Evolutionary conservation across 2,797 vertebrate species (phyloP).

Genomic region (Microcaecilia unicolor): DNA sequence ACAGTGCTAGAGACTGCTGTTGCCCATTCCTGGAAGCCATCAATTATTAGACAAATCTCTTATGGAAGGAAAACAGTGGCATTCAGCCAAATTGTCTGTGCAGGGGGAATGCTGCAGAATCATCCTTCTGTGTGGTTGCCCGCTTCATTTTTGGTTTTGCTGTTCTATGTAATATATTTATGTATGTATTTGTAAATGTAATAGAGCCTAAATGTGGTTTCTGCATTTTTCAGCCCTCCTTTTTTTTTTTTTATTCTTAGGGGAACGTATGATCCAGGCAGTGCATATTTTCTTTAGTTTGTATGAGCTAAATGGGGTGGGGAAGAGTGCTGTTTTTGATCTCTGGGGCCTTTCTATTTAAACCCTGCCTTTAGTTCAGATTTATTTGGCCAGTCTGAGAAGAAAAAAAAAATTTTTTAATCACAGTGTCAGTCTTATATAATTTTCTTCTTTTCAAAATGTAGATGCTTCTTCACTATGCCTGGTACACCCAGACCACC

Average conservation of each 20-base stretch:
- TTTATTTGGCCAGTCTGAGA: slow-evolving; percentile 6
- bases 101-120: slow-evolving; percentile 62
- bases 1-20: background rate
- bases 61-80: slow-evolving; percentile 34
- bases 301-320: slow-evolving; percentile 12
- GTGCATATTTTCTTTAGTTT: slow-evolving; percentile 18
- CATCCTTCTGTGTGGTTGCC: slow-evolving; percentile 61
- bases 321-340: background rate
- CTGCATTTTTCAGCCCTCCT: slow-evolving; percentile 55
- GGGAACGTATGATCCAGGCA: slow-evolving; percentile 14
- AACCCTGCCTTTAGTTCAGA: slow-evolving; percentile 18
- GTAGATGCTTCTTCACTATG: background rate
- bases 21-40: slow-evolving; percentile 37
- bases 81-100: slow-evolving; percentile 40
- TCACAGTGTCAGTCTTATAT: slow-evolving; percentile 2
- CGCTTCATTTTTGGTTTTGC: slow-evolving; percentile 78
- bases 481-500: too few relatives aligned
- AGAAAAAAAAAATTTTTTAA: slow-evolving; percentile 14
- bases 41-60: slow-evolving; percentile 13
- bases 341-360: slow-evolving; percentile 13
- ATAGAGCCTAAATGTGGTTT: slow-evolving; percentile 78
- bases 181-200: slow-evolving; percentile 99
- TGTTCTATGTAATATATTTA: slow-evolving; percentile 99
- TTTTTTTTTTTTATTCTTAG: slow-evolving; percentile 47
- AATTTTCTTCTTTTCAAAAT: slow-evolving; percentile 5